Evolutionary conservation across 2,113 vertebrate genomes (phyloP), one percentile per base, ranked within the genome.

Genomic region (Marmota monax): DNA sequence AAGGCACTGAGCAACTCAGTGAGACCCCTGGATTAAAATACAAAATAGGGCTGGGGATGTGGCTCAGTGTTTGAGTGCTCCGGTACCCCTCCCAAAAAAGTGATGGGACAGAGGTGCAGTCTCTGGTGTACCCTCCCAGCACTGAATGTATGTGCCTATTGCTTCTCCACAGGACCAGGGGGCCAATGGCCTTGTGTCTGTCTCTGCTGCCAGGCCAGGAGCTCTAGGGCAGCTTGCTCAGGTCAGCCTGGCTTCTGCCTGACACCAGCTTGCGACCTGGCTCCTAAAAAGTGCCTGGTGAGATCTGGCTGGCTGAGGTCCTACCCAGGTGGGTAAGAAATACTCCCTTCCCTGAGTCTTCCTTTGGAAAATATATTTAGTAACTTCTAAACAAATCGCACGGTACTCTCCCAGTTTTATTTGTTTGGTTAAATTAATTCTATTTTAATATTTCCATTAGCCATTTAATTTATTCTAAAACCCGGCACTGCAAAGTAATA

Each of bases 401-500:
- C 93, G 29, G 6, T 45, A 32, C 87, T 93, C 84, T 98, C 97
- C 96, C 67, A 37, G 45, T 97, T 98, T 97, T 98, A 98, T 98
- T 98, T 98, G 98, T 93, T 96, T 97, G 97, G 97, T 98, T 98
- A 98, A 97, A 98, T 98, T 98, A 98, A 98, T 98, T 98, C 98
- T 97, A 97, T 98, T 98, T 98, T 98, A 99, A 98, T 98, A 98
- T 98, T 99, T 98, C 97, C 98, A 98, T 99, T 98, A 99, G 97
- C 96, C 94, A 90, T 89, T 98, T 97, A 97, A 98, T 97, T 97
- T 96, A 97, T 98, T 98, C 98, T 98, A 98, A 97, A 98, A 98
- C 93, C 96, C 98, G 95, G 97, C 98, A 98, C 97, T 91, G 96
- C 96, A 97, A 98, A 98, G 98, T 98, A 98, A 98, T 98, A 98